Percentiles rank a stretch among this genome's conserved stretches.
These are phyloP conservation scores for Drosophila pullipes DNA, from an alignment of 2,888 invertebrate species.

Conservation along the genomic window DNA sequence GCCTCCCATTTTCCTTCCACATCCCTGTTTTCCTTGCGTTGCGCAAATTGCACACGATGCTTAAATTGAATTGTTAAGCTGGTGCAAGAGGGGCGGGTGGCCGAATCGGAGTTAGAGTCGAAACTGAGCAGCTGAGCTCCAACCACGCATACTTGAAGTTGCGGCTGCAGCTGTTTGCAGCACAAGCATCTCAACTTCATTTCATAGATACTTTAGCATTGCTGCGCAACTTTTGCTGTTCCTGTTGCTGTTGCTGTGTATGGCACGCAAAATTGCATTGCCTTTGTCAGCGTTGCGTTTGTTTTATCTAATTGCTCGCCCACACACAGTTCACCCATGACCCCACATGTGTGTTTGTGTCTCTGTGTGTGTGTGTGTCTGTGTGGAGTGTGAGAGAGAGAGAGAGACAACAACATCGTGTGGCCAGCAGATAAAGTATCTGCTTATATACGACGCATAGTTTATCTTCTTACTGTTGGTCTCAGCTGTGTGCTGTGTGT, in stretches of 20 bases:
- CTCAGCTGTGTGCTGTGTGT: slow-evolving; percentile 71
- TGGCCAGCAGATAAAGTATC: slow-evolving; percentile 73
- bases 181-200: slow-evolving; percentile 56
- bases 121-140: slow-evolving; percentile 16
- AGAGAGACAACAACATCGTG: slow-evolving; percentile 29
- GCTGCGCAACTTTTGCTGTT: slow-evolving; percentile 63
- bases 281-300: slow-evolving; percentile 81
- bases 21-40: slow-evolving; percentile 40
- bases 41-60: slow-evolving; percentile 80
- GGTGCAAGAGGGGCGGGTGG: neutral
- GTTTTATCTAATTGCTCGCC: slow-evolving; percentile 78
- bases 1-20: neutral
- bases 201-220: slow-evolving; percentile 73
- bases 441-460: slow-evolving; percentile 74
- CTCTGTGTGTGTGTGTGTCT: neutral
- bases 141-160: slow-evolving; percentile 75
- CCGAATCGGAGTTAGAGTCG: neutral
- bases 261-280: slow-evolving; percentile 76
- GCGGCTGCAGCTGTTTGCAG: slow-evolving; percentile 57
- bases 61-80: slow-evolving; percentile 77
- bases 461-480: slow-evolving; percentile 72
- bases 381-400: neutral
- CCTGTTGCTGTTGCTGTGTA: slow-evolving; percentile 63
- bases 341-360: slow-evolving; percentile 10
- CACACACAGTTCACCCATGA: neutral